These are phyloP conservation scores for Volucella inflata DNA, from an alignment of 2,888 invertebrate species.

Conservation along the genomic window DNA sequence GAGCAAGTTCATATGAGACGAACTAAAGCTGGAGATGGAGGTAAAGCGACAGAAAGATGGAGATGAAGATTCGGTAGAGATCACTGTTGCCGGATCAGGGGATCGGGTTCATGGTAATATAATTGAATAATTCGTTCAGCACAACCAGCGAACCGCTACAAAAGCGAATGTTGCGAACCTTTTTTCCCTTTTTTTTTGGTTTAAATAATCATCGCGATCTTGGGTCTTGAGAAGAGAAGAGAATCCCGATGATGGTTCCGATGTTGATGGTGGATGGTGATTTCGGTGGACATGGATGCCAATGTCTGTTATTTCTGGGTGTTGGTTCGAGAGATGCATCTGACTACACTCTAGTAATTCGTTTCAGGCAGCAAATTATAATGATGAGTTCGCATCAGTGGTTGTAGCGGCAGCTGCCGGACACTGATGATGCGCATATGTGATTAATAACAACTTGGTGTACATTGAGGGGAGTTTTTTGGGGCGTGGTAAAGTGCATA, in stretches of 20 bases:
- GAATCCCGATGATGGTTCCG: conserved; percentile 13
- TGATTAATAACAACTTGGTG: conserved; percentile 24
- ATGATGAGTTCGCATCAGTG: conserved; percentile 45
- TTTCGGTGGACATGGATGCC: neutral
- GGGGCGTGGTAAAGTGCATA: conserved; percentile 27
- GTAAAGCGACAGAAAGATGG: conserved; percentile 1
- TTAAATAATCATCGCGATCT: conserved; percentile 47
- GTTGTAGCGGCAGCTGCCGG: neutral
- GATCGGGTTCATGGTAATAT: conserved; percentile 12
- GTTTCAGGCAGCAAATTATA: conserved; percentile 51
- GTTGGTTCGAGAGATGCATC: neutral
- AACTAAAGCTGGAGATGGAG: no score
- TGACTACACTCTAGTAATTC: conserved; percentile 22
- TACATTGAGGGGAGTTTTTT: conserved; percentile 13
- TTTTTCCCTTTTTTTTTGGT: neutral
- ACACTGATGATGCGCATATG: neutral
- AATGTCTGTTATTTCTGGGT: neutral
- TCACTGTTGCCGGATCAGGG: neutral
- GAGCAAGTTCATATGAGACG: no score
- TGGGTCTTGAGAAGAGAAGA: conserved; percentile 25
- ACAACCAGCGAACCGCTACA: conserved; percentile 11
- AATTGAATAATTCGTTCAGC: conserved; percentile 64
- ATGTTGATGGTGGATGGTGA: conserved; percentile 10
- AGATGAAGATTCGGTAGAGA: neutral
- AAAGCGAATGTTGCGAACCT: conserved; percentile 25